These are phyloP conservation scores for Nephrotoma guestfalica DNA, from an alignment of 2,888 invertebrate species.

Conservation along the genomic window DNA sequence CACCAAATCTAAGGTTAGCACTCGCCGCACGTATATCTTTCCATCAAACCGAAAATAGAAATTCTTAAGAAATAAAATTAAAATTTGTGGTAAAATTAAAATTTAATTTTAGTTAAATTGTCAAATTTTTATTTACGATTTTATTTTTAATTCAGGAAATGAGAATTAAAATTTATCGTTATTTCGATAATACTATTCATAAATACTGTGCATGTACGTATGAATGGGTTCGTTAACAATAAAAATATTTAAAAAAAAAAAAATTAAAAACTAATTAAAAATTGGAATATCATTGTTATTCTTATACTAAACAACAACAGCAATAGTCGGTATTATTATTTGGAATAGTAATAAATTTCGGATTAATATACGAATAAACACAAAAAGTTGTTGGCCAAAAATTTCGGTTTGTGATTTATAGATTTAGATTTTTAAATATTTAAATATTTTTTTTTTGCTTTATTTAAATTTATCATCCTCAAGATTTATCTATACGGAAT, in stretches of 20 bases:
- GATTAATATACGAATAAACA: too few relatives aligned
- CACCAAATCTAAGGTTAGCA: too few relatives aligned
- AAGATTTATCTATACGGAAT: not conserved
- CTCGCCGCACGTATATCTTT: too few relatives aligned
- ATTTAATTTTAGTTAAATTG: not conserved
- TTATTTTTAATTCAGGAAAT: not conserved
- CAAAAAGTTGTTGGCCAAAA: not conserved
- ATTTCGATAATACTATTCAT: not conserved
- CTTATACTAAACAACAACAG: too few relatives aligned
- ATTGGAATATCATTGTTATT: not conserved
- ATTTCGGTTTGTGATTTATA: not conserved
- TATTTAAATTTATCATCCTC: not conserved
- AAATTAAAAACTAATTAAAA: not conserved
- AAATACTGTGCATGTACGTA: not conserved
- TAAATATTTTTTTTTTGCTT: not conserved
- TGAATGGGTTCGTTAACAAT: not conserved
- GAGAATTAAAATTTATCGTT: not conserved
- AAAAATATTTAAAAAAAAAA: not conserved
- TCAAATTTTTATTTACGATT: not conserved
- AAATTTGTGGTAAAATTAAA: not conserved
- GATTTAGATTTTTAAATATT: not conserved
- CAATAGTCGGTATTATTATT: too few relatives aligned
- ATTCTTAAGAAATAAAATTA: not conserved
- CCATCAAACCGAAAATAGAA: not conserved
- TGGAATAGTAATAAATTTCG: too few relatives aligned